Base-by-base conservation (phyloP, 1,140 invertebrate species). In the Panagrolaimus sp. region DNA sequence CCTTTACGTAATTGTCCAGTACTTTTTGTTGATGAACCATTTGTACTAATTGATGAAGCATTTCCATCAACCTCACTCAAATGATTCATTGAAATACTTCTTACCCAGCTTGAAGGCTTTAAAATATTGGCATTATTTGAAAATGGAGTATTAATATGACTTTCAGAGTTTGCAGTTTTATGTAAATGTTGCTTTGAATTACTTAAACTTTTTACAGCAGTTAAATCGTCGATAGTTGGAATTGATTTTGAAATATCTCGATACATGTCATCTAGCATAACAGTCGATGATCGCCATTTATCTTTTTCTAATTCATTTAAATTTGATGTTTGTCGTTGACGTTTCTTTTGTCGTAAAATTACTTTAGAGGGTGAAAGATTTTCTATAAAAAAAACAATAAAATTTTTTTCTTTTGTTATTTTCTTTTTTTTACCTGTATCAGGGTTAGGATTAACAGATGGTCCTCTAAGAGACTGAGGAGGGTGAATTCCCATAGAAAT, bases 151-250 rank as follows among this genome's bases (percentile, higher is more conserved):
- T 64, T 64, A 9, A 23, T 27, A n/a, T 64, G 38, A 27, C 14
- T 64, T 27, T 64, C 63, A 11, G 69, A 72, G 31, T 42, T 20
- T 27, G 71, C 53, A 8, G 63, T n/a, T 53, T 72, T 72, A 57
- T 72, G 62, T 13, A 72, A 25, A 51, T 74, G 72, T 20, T 73
- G 71, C 16, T 65, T 65, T 20, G 69, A 66, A 9, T 73, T 48
- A 14, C 63, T 74, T 20, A 72, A 42, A 14, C n/a, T 62, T n/a
- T 23, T 45, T 16, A 72, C 16, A 13, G 13, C 27, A 51, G 45
- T 68, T 63, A 80, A 74, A 53, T 78, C 78, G 45, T 83, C 79
- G 16, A 83, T 77, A 7, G 79, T 82, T n/a, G 81, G 79, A 51
- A 81, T 81, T 7, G 65, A 69, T 45, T 78, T 77, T 27, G 73